phyloP scores from a whole-genome alignment of 2,888 invertebrate species.

The Luffia ferchaultella region DNA sequence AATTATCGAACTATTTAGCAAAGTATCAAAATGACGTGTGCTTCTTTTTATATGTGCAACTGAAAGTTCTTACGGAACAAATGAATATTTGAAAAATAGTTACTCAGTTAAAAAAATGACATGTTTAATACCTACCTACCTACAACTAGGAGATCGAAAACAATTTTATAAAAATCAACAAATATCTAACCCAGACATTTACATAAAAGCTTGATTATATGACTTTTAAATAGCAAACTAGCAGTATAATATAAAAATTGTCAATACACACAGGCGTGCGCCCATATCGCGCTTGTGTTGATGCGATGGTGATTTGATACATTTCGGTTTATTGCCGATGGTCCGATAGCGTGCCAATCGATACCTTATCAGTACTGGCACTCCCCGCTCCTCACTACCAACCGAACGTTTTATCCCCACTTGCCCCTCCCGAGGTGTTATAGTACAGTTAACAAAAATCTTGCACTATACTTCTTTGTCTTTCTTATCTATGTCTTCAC shows the following conservation, averaged over 20 bases:
- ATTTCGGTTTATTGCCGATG: constrained; percentile 30
- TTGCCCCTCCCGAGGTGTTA: background rate
- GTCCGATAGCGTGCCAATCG: constrained; percentile 30
- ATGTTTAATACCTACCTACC: no score
- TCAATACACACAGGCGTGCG: background rate
- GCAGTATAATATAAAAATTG: background rate
- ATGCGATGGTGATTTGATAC: constrained; percentile 11
- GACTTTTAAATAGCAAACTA: background rate
- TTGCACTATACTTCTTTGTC: no score
- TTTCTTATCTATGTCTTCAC: no score
- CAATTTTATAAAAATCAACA: no score
- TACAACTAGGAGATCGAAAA: no score
- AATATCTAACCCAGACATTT: background rate
- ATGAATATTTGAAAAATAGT: no score
- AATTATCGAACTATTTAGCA: no score
- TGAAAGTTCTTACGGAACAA: no score
- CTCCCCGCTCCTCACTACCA: constrained; percentile 5
- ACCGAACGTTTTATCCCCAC: background rate
- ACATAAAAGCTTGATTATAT: background rate
- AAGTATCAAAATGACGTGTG: no score
- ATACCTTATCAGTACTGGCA: constrained; percentile 29
- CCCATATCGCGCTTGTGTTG: background rate
- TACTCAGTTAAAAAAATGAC: no score
- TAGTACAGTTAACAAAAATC: no score
- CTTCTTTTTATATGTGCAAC: no score